A percentile compares a stretch with the other conserved stretches of the same genome.
Evolutionary conservation across 2,888 invertebrate genomes (phyloP).

Genomic region (Cryptosula pallasiana): DNA sequence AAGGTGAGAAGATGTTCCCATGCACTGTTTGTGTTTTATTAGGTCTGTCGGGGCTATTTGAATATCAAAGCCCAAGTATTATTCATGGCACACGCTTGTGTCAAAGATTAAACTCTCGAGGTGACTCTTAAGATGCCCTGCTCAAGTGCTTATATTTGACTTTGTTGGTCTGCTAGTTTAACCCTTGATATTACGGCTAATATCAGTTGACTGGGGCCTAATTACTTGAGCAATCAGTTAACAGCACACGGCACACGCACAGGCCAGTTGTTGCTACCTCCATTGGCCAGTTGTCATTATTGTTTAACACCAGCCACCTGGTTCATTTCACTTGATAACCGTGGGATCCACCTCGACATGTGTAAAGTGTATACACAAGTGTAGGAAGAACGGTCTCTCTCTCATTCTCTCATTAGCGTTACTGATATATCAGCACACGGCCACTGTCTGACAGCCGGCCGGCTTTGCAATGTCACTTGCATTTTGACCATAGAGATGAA

Average conservation of each 20-base stretch:
- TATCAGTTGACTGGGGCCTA: neutral
- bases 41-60: too few relatives aligned
- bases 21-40: neutral
- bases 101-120: neutral
- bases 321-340: neutral
- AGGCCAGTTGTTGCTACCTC: slow-evolving; percentile 2
- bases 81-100: neutral
- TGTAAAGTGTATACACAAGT: too few relatives aligned
- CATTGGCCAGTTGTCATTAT: neutral
- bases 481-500: too few relatives aligned
- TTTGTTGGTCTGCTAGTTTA: neutral
- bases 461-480: too few relatives aligned
- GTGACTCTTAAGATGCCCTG: neutral
- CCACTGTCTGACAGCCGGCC: too few relatives aligned
- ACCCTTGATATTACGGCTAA: neutral
- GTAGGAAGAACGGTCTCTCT: too few relatives aligned
- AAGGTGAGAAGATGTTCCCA: slow-evolving; percentile 61
- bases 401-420: too few relatives aligned
- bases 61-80: too few relatives aligned
- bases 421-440: too few relatives aligned
- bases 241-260: slow-evolving; percentile 5
- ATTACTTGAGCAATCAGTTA: neutral
- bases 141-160: neutral
- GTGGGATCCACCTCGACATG: neutral
- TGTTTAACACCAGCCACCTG: slow-evolving; percentile 3